A percentile compares a stretch with the other conserved stretches of the same genome.
Evolutionary conservation across 1,140 invertebrate species (phyloP).

Genomic region (Chelonus insularis): DNA sequence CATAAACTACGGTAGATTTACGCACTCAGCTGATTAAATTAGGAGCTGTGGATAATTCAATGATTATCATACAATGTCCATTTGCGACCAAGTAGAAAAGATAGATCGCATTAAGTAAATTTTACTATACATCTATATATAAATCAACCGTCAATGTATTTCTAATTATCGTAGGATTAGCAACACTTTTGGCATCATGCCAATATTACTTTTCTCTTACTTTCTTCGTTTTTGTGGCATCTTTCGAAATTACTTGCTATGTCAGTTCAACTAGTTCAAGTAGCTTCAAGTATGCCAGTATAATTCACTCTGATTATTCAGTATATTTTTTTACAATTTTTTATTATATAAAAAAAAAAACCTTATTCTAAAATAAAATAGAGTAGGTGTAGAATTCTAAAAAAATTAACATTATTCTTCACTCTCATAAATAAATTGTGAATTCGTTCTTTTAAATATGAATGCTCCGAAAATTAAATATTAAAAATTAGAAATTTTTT

Average conservation of each 20-base stretch:
- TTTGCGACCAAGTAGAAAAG: neutral
- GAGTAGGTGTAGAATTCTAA: no score
- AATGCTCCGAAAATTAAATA: no score
- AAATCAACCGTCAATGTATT: constrained; percentile 17
- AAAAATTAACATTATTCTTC: no score
- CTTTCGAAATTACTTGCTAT: constrained; percentile 35
- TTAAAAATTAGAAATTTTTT: no score
- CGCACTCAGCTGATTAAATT: constrained; percentile 17
- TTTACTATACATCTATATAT: neutral
- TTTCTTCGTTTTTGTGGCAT: constrained; percentile 8
- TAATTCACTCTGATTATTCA: no score
- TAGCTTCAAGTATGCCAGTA: neutral
- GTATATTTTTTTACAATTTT: no score
- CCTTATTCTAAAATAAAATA: no score
- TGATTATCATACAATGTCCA: constrained; percentile 16
- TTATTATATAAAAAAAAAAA: no score
- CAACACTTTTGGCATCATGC: constrained; percentile 37
- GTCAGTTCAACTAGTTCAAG: constrained; percentile 16
- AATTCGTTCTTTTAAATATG: no score
- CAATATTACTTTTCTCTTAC: constrained; percentile 29
- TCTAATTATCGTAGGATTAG: constrained; percentile 29
- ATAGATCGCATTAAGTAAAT: neutral
- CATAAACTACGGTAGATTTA: neutral
- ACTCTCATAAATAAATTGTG: no score
- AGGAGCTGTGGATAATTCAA: constrained; percentile 6